Evolutionary conservation across 2,113 vertebrate species (phyloP), one percentile per base, ranked within the genome.

Genomic region (Lagenorhynchus albirostris): DNA sequence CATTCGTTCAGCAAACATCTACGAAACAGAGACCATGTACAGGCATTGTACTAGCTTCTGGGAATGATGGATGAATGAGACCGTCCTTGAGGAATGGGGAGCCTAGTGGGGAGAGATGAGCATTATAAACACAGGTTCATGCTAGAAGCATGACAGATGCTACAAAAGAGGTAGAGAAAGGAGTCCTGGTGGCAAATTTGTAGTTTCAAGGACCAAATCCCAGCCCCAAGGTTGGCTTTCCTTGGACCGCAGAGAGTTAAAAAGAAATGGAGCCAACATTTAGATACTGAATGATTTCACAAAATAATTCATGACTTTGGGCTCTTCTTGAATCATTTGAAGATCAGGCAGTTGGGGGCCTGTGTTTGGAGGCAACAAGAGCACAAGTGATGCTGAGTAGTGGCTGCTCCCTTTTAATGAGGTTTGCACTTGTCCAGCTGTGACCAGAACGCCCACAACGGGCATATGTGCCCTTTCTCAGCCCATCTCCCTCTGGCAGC

Each of bases 251-350:
- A 33, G 55, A 90, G 31, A 31, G 36, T 89, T 83, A 58, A 80
- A 70, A 82, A 71, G 86, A 58, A 67, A 58, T 8, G 36, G 38
- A 83, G 29, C 29, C 58, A 81, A 90, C 74, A 55, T 89, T 68
- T 68, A 70, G 38, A 88, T 31, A 47, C 33, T 70, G 80, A 76
- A 92, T 4, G 11, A 55, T 82, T 81, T 96, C 44, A 74, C 38
- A 86, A 67, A 85, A 63, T 55, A 89, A 41, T 33, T 86, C 33
- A 33, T 18, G 55, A 58, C 73, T 96, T 62, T 47, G 67, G 86
- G 53, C 15, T 71, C 93, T 67, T 89, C 60, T 87, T 50, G 77
- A 97, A 89, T 77, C 73, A 74, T 95, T 58, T 33, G 91, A 95
- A 44, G 31, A 90, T 4, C 15, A 47, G 26, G 53, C 38, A 47